Conservation (phyloP, 2,888 invertebrate species). For the Eupithecia centaureata region DNA sequence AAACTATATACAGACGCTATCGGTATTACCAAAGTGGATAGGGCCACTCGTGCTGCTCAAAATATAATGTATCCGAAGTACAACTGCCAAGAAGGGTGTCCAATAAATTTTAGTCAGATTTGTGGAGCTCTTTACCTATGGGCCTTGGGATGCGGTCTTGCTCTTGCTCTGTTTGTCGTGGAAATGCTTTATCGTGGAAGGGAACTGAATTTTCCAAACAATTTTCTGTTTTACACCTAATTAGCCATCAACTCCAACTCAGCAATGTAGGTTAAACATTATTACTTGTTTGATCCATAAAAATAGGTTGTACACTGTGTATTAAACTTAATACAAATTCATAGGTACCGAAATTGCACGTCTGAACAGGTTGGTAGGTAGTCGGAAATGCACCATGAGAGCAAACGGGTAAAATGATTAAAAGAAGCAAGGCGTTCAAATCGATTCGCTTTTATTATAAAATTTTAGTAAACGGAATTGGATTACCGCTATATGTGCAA, state of each 20-base stretch:
- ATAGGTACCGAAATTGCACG: too few species aligned
- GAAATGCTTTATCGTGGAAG: conserved; percentile 49
- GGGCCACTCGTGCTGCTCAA: conserved; percentile 53
- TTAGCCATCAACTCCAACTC: neutral
- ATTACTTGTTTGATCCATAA: too few species aligned
- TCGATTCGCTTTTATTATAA: too few species aligned
- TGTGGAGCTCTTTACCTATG: conserved; percentile 64
- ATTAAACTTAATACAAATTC: too few species aligned
- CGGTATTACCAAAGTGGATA: conserved; percentile 58
- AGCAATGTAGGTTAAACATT: too few species aligned
- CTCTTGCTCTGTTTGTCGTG: conserved; percentile 55
- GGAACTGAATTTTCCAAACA: neutral
- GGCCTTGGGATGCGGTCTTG: conserved; percentile 59
- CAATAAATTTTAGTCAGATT: conserved; percentile 58
- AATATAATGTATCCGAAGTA: conserved; percentile 64
- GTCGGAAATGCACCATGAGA: too few species aligned
- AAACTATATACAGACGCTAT: conserved; percentile 62
- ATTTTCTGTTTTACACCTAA: neutral
- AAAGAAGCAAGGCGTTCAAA: too few species aligned
- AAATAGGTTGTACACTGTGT: too few species aligned
- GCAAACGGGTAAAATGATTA: too few species aligned
- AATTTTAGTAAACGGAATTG: too few species aligned
- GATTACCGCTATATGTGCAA: too few species aligned
- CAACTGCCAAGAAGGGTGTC: conserved; percentile 65
- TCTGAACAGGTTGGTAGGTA: too few species aligned